Evolutionary conservation across 1,140 invertebrate species (phyloP), one percentile per base, ranked within the genome.

Genomic region (Condylostylus longicornis): DNA sequence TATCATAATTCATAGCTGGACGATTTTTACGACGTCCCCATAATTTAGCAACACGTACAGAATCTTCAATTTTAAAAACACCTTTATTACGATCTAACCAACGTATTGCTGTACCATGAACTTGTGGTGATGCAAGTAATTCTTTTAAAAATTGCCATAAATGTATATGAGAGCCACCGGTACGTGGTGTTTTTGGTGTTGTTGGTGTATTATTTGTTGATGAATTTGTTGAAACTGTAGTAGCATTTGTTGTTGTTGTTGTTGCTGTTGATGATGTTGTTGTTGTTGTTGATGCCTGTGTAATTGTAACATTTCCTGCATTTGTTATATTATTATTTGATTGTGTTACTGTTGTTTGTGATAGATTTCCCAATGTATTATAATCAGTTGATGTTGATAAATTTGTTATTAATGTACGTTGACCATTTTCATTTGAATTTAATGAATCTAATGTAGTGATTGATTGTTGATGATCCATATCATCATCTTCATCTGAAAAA

Each of bases 141-240:
- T 98, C 94, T 54, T 96, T 95, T 12, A 99, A 68, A 63, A 99
- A 99, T 62, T 98, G 91, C 94, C 94, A 98, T n/a, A 99, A 68
- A 54, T 98, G 93, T 46, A 98, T 98, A 54, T 94, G 88, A 0
- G 85, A 80, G 27, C 79, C 77, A 13, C 73, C 67, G 39, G 64
- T 67, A 21, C 71, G 65, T 43, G 63, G 41, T 18, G 47, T 54
- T 7, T 48, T 33, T 35, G 48, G 35, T 18, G 47, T 54, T 7
- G 48, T 33, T 35, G 48, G 35, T 43, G 41, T 57, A 61, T 23
- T 58, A 58, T 20, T 46, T 51, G 4, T 43, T 49, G n/a, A 50
- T 45, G 1, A 37, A 46, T 12, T 48, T 35, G 27, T 53, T 61
- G 15, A 54, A n/a, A 30, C 45, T 4, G 45, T 23, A 0, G 50